A percentile compares a stretch with the other conserved stretches of the same genome.
Evolutionary conservation across 1,140 invertebrate genomes (phyloP).

Genomic region (Coelopa frigida): DNA sequence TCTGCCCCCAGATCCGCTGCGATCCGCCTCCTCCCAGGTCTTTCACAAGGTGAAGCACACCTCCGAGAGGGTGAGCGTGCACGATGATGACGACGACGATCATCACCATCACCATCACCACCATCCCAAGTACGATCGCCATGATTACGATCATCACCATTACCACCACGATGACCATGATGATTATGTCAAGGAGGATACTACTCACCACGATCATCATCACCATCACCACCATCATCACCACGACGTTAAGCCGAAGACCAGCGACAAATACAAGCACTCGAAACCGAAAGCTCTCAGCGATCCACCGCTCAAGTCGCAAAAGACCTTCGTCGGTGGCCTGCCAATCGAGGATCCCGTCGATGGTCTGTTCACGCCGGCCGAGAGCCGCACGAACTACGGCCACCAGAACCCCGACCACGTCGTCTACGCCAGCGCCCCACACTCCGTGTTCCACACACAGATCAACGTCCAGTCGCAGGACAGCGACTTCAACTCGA

Average conservation of each 20-base stretch:
- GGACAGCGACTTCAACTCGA: constrained; percentile 31
- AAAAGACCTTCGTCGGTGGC: constrained; percentile 19
- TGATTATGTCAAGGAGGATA: too few species aligned
- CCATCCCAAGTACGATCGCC: too few species aligned
- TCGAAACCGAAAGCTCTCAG: too few species aligned
- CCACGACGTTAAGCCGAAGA: constrained; percentile 32
- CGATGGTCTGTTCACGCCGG: constrained; percentile 17
- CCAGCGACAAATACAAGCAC: too few species aligned
- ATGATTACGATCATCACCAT: constrained; percentile 11
- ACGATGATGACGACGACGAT: constrained; percentile 21
- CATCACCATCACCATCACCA: constrained; percentile 19
- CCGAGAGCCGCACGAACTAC: too few species aligned
- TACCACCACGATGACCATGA: constrained; percentile 11
- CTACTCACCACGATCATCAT: constrained; percentile 23
- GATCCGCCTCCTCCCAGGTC: constrained; percentile 18
- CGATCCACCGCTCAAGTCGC: constrained; percentile 9
- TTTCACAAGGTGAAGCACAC: constrained; percentile 33
- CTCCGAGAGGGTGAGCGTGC: constrained; percentile 27
- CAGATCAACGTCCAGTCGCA: constrained; percentile 36
- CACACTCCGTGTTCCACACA: constrained; percentile 32
- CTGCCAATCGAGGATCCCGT: too few species aligned
- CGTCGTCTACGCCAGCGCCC: constrained; percentile 28
- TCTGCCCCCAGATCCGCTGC: constrained; percentile 14
- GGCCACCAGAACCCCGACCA: constrained; percentile 22
- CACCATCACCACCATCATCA: constrained; percentile 32